Percentiles rank a stretch among this genome's conserved stretches.
phyloP scores from a whole-genome alignment of 2,113 vertebrate genomes.

The Merops nubicus region DNA sequence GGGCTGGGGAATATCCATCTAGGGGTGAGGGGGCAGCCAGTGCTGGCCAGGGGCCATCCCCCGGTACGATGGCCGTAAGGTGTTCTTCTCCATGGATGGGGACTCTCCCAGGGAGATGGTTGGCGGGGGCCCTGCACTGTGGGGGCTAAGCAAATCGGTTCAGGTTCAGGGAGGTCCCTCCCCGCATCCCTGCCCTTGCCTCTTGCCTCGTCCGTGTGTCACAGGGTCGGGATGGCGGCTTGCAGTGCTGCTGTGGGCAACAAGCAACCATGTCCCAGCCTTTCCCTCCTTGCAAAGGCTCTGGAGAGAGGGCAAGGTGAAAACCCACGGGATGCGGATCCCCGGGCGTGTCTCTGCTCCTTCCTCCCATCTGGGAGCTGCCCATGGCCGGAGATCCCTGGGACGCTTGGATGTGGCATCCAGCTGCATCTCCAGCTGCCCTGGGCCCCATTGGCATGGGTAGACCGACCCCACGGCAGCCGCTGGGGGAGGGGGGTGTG shows the following conservation, averaged over 20 bases:
- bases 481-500: rapidly evolving
- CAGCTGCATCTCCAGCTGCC: neutral
- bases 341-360: neutral
- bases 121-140: rapidly evolving
- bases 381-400: rapidly evolving
- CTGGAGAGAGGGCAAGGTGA: neutral
- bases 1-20: neutral
- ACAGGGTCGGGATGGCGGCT: neutral
- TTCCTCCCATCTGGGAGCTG: neutral
- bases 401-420: neutral
- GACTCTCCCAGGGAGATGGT: rapidly evolving
- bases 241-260: neutral
- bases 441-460: rapidly evolving
- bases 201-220: neutral
- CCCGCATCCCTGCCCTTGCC: rapidly evolving
- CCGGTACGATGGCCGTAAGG: rapidly evolving
- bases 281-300: neutral
- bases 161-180: rapidly evolving
- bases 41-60: rapidly evolving
- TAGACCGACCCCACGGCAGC: rapidly evolving
- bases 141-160: rapidly evolving
- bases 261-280: neutral
- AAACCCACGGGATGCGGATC: rapidly evolving
- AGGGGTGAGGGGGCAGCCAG: neutral
- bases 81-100: neutral